Evolutionary conservation across 53 echinoderm and acorn worm species (phyloP).

Genomic region (Apostichopus leukothele): DNA sequence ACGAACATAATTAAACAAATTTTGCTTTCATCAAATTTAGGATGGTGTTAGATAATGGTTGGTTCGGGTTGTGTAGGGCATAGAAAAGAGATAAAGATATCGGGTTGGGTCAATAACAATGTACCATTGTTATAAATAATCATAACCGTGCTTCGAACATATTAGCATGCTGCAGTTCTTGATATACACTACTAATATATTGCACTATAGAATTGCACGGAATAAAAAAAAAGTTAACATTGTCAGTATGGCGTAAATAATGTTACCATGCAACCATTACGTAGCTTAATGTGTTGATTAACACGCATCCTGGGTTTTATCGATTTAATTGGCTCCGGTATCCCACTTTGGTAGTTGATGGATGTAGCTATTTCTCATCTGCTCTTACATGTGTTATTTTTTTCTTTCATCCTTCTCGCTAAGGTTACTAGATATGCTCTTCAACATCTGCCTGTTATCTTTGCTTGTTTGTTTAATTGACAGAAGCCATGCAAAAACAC

Average conservation of each 20-base stretch:
- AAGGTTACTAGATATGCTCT: not conserved
- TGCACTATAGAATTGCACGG: no score
- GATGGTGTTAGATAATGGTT: no score
- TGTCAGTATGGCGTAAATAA: not conserved
- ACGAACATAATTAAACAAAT: no score
- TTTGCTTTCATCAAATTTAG: no score
- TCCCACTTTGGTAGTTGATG: not conserved
- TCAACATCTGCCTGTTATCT: not conserved
- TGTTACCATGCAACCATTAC: not conserved
- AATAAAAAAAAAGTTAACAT: no score
- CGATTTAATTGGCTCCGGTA: not conserved
- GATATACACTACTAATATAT: no score
- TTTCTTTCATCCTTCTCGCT: not conserved
- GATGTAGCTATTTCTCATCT: not conserved
- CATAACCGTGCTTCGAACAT: no score
- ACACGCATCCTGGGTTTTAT: not conserved
- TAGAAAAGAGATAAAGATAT: no score
- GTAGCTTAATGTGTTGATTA: not conserved
- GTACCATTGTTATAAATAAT: no score
- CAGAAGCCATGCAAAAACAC: not conserved
- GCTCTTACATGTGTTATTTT: not conserved
- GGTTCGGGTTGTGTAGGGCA: no score
- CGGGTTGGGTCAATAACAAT: no score
- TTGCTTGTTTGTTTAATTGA: not conserved
- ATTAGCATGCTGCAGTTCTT: no score